phyloP scores from a whole-genome alignment of 2,888 invertebrate species.

The Temnothorax unifasciatus region DNA sequence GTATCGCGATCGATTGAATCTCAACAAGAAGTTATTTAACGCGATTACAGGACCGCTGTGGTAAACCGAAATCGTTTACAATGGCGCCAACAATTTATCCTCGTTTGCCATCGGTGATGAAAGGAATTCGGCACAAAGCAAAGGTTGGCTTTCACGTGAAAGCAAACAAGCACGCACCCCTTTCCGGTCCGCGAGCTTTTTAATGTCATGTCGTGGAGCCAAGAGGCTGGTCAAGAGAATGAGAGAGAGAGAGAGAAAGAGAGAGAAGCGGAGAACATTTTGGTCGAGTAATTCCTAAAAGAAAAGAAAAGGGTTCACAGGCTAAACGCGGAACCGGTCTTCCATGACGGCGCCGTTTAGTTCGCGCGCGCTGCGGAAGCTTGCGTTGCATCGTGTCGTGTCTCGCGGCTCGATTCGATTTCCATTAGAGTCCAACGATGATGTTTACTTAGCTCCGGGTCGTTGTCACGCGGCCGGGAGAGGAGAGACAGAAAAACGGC shows the following conservation, averaged over 20 bases:
- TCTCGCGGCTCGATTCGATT: constrained; percentile 67
- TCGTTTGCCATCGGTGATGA: constrained; percentile 61
- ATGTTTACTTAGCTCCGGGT: constrained; percentile 71
- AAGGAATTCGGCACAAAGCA: constrained; percentile 64
- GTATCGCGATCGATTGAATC: constrained; percentile 25
- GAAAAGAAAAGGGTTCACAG: constrained; percentile 66
- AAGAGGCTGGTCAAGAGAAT: constrained; percentile 49
- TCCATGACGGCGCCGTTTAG: constrained; percentile 65
- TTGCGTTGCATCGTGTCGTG: constrained; percentile 34
- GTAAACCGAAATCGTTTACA: constrained; percentile 44
- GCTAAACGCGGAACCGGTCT: constrained; percentile 69
- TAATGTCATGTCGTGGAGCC: constrained; percentile 61
- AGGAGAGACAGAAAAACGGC: constrained; percentile 55
- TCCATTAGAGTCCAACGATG: constrained; percentile 67
- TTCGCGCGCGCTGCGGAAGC: constrained; percentile 48
- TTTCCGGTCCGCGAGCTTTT: constrained; percentile 56
- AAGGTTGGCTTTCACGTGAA: constrained; percentile 73
- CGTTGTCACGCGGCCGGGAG: constrained; percentile 33
- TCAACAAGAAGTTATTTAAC: constrained; percentile 9
- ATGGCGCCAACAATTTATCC: constrained; percentile 65
- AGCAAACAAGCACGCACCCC: constrained; percentile 71
- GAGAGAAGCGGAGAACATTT: constrained; percentile 60
- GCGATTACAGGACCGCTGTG: constrained; percentile 38
- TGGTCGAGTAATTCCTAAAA: constrained; percentile 71
- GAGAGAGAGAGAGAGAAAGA: constrained; percentile 47